Evolutionary conservation across 1,140 invertebrate genomes (phyloP), one percentile per base, ranked within the genome.

Genomic region (Drosophila tropicalis): DNA sequence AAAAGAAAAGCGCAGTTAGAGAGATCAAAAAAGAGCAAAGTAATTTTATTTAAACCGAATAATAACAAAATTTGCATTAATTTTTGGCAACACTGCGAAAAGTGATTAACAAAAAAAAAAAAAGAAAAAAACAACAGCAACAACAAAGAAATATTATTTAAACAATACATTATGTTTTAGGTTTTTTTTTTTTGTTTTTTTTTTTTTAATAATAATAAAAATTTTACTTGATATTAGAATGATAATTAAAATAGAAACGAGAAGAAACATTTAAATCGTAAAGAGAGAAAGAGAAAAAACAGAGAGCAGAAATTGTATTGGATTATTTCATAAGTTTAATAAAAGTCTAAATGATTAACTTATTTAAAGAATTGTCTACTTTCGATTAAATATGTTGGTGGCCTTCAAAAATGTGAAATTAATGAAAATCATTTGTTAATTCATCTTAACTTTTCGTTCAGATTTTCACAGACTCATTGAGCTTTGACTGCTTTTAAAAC

Each of bases 281-380:
- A 56, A 67, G 22, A 36, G 62, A 76, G 76, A 44, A 3, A 67
- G 22, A 36, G 62, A 76, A 69, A 44, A 3, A 63, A 65, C 22
- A 15, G 15, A 54, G 39, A 36, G 57, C 57, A 72, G 62, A 25
- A 68, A 70, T 67, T 85, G 70, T 84, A 84, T 85, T 79, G 67
- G 74, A 54, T 68, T 76, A 77, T 80, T 66, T 62, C 44, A 85
- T 84, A 81, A 84, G 73, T 84, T 77, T 70, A 84, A 84, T 84
- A 84, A 84, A 84, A 75, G 77, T 73, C 81, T 77, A 81, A 51
- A 81, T 85, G 67, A 77, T 70, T 83, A 81, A 80, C 63, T 77
- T 66, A 44, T 58, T 51, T 51, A 0, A 51, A 19, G 2, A 62
- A 12, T 7, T n/a, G 4, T 57, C 65, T 2, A 3, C 25, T 64